phyloP scores from a whole-genome alignment of 2,113 vertebrate genomes.

The Circaetus cinerascens region DNA sequence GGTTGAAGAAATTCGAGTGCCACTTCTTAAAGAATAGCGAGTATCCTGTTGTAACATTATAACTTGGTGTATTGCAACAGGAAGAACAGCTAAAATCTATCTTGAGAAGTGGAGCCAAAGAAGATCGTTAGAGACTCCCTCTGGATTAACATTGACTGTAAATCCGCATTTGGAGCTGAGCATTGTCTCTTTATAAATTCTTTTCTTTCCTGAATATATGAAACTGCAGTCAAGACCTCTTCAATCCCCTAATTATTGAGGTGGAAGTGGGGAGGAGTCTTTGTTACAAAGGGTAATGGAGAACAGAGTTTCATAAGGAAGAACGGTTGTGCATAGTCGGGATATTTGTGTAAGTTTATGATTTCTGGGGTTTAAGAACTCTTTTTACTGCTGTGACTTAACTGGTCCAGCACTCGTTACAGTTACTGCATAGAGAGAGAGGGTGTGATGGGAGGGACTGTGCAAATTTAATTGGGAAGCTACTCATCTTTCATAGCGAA shows the following conservation, averaged over 20 bases:
- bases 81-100: background rate
- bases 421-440: background rate
- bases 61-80: background rate
- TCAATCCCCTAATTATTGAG: background rate
- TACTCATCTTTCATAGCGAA: background rate
- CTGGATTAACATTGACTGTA: background rate
- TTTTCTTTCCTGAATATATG: background rate
- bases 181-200: background rate
- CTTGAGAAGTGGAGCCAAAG: background rate
- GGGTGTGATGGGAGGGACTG: background rate
- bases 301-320: background rate
- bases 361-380: background rate
- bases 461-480: background rate
- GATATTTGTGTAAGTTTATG: background rate
- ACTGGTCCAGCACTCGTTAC: background rate
- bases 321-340: accelerated
- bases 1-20: background rate
- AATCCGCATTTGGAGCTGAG: background rate
- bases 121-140: background rate
- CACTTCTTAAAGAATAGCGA: background rate
- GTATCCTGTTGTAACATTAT: background rate
- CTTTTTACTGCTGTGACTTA: background rate
- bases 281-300: background rate
- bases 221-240: background rate
- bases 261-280: background rate